These are phyloP conservation scores for Porites divaricata DNA, from an alignment of 92 coral and sea anemone genomes.

Conservation along the genomic window DNA sequence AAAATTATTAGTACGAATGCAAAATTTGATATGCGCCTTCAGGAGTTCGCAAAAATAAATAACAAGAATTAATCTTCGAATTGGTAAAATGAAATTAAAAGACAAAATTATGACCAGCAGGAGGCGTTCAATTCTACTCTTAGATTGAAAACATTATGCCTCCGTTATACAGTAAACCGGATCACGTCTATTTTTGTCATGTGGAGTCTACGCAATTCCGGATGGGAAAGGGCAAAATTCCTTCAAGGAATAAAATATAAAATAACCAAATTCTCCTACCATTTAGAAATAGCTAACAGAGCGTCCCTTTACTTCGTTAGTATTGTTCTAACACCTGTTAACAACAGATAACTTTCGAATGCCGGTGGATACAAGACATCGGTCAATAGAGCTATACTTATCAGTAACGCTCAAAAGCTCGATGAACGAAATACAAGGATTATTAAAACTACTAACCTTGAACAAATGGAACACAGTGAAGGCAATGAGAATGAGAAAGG, in stretches of 20 bases:
- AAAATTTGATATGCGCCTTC: background rate
- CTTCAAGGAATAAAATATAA: background rate
- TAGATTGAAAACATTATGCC: background rate
- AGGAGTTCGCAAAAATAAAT: background rate
- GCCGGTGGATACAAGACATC: too few species aligned
- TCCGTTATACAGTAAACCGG: background rate
- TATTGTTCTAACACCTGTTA: conserved; percentile 3
- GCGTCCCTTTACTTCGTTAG: background rate
- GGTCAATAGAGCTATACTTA: too few species aligned
- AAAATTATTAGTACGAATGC: background rate
- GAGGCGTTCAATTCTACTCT: background rate
- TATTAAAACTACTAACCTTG: background rate
- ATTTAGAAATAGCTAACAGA: background rate
- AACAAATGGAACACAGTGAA: conserved; percentile 4
- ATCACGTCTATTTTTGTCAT: conserved; percentile 21
- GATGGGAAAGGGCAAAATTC: conserved; percentile 11
- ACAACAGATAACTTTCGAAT: too few species aligned
- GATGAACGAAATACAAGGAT: background rate
- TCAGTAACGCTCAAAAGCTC: too few species aligned
- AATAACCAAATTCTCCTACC: background rate
- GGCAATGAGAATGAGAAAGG: conserved; percentile 14
- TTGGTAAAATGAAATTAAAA: background rate
- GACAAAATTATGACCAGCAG: background rate
- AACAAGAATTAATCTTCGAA: background rate
- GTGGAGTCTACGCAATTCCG: background rate